Base-by-base conservation (phyloP, 2,888 invertebrate species). In the Aphrophora alni region DNA sequence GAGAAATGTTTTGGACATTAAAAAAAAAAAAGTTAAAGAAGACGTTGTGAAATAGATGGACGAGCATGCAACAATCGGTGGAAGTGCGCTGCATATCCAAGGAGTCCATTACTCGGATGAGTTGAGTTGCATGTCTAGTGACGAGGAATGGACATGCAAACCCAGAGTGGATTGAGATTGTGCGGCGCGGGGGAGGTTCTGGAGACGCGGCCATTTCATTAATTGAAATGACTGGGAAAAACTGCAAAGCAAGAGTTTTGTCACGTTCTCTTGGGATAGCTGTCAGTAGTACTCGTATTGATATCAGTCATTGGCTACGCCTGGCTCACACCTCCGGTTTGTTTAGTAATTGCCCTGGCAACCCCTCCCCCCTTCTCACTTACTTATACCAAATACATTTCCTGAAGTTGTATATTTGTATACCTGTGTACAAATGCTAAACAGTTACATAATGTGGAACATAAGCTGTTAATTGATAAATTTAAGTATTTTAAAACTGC, bases 171-270 rank as follows among this genome's bases (percentile, higher is more conserved):
- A 75, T 79, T 73, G 79, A 75, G 79, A 73, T 77, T 77, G 44
- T 44, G 77, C 77, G 38, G 17, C 68, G n/a, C n/a, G n/a, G n/a
- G n/a, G n/a, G n/a, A n/a, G n/a, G n/a, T n/a, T n/a, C n/a, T n/a
- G n/a, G 33, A 38, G 8, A 38, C n/a, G n/a, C 27, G 77, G 71
- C 77, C 77, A 80, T 80, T 80, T 80, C 80, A 76, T 80, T 80
- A 59, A 71, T 80, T 76, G 77, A 68, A 77, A 77, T 26, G 77
- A 38, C 77, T 44, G 44, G 44, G 44, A 44, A 44, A 44, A 44
- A 44, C 44, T 44, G 44, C 44, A 44, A 33, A 17, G 33, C 33
- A 33, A 33, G 33, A 33, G 33, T 33, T 33, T 17, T 14, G 17
- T 10, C 44, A 17, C 17, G 44, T 44, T 3, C 44, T 44, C 44